phyloP scores from a whole-genome alignment of 1,140 invertebrate genomes.

The Plectrocnemia conspersa region DNA sequence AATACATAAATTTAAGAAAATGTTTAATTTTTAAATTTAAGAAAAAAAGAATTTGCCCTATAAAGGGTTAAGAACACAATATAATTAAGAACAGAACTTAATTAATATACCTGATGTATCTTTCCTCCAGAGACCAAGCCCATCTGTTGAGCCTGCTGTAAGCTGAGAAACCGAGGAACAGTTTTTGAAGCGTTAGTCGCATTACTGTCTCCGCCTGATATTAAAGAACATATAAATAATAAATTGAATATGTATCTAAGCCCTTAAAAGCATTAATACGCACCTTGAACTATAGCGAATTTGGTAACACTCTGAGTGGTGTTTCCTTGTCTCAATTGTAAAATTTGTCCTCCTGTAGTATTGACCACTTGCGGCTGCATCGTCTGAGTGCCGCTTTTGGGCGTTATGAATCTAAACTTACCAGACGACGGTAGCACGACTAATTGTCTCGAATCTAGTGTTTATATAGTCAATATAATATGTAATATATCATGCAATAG shows the following conservation, averaged over 20 bases:
- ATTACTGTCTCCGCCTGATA: conserved; percentile 2
- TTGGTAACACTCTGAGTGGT: conserved; percentile 18
- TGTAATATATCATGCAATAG: not conserved
- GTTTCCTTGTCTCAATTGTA: conserved; percentile 25
- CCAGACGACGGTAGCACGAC: conserved; percentile 21
- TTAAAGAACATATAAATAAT: conserved; percentile 3
- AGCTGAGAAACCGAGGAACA: conserved; percentile 53
- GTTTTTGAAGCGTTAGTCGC: conserved; percentile 56
- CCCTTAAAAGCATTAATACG: conserved; percentile 2
- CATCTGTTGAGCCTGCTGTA: conserved; percentile 61
- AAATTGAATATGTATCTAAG: conserved; percentile 4
- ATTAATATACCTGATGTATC: conserved; percentile 46
- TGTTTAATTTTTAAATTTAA: too few species aligned
- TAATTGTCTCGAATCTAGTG: conserved; percentile 24
- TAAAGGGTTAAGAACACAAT: too few species aligned
- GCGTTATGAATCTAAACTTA: conserved; percentile 17
- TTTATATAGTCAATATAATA: not conserved
- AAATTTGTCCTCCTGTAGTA: conserved; percentile 9
- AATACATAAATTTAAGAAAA: too few species aligned
- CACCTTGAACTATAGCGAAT: conserved; percentile 23
- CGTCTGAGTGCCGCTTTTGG: conserved; percentile 2
- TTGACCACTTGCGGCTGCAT: not conserved
- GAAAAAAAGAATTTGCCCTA: too few species aligned
- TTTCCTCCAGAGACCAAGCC: conserved; percentile 54
- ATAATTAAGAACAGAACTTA: too few species aligned